These are phyloP conservation scores for Torymus texanus DNA, from an alignment of 2,888 invertebrate genomes.

Conservation along the genomic window DNA sequence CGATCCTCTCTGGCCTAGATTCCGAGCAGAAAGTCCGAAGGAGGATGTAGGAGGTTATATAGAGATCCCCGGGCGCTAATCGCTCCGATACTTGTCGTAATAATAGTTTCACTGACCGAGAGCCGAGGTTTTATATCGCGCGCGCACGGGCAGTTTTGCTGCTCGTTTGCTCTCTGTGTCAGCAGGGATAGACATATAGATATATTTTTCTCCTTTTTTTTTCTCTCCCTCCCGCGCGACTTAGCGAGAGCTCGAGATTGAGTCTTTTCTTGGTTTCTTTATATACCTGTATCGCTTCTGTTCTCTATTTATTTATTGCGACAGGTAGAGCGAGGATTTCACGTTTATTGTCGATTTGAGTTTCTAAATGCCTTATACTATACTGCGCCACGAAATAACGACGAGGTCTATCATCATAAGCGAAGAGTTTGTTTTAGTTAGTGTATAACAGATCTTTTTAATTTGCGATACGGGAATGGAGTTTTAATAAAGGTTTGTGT, in stretches of 20 bases:
- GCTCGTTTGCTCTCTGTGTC: neutral
- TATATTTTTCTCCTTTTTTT: neutral
- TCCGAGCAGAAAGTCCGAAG: constrained; percentile 22
- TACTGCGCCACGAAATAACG: too few relatives aligned
- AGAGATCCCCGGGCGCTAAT: constrained; percentile 17
- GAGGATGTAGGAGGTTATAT: constrained; percentile 21
- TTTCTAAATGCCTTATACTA: too few relatives aligned
- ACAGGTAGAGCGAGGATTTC: too few relatives aligned
- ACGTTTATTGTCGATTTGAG: too few relatives aligned
- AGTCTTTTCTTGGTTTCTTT: neutral
- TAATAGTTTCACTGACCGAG: constrained; percentile 40
- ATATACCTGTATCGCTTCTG: neutral
- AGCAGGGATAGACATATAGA: neutral
- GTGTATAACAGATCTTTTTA: too few relatives aligned
- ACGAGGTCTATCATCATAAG: too few relatives aligned
- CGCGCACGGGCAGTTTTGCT: neutral
- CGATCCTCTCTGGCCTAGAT: constrained; percentile 41
- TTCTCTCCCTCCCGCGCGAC: neutral
- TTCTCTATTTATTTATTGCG: neutral
- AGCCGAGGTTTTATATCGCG: neutral
- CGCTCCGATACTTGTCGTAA: constrained; percentile 34
- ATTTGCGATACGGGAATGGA: too few relatives aligned
- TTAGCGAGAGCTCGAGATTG: neutral
- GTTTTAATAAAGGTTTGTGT: too few relatives aligned
- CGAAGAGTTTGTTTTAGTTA: too few relatives aligned